These are phyloP conservation scores for Ctenopoma multispine DNA, from an alignment of 2,797 vertebrate species.

Conservation along the genomic window DNA sequence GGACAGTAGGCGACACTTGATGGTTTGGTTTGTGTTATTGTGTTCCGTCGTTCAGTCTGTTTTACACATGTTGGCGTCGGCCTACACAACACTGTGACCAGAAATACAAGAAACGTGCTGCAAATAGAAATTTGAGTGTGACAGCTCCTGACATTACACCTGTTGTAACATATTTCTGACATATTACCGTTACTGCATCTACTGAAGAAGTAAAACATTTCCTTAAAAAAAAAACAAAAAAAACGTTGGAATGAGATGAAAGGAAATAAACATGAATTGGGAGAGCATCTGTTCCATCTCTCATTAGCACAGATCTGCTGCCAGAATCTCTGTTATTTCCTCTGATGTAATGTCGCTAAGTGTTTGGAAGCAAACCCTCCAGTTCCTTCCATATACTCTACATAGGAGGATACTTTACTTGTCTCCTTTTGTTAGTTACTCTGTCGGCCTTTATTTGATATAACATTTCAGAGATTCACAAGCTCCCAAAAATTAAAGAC, in stretches of 20 bases:
- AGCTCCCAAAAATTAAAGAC: constrained; percentile 2
- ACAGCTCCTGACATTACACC: background rate
- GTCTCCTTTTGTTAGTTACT: constrained; percentile 20
- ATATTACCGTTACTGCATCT: no score
- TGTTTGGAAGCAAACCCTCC: constrained; percentile 44
- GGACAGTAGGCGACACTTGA: constrained; percentile 5
- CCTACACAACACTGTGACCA: background rate
- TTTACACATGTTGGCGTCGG: background rate
- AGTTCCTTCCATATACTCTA: constrained; percentile 63
- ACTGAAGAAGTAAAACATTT: background rate
- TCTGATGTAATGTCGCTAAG: constrained; percentile 55
- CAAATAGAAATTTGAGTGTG: background rate
- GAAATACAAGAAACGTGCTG: background rate
- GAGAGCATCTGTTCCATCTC: constrained; percentile 69
- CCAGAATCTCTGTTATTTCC: constrained; percentile 69
- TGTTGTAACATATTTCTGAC: no score
- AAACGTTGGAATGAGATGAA: constrained; percentile 37
- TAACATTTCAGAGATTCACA: background rate
- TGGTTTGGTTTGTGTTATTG: background rate
- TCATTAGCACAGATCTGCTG: constrained; percentile 72
- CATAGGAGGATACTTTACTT: constrained; percentile 24
- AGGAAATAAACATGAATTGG: background rate
- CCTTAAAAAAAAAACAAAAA: no score
- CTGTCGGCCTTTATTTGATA: background rate
- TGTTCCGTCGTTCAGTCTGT: background rate